These are phyloP conservation scores for Etheostoma nigrum DNA, from an alignment of 2,797 vertebrate genomes.

Conservation along the genomic window DNA sequence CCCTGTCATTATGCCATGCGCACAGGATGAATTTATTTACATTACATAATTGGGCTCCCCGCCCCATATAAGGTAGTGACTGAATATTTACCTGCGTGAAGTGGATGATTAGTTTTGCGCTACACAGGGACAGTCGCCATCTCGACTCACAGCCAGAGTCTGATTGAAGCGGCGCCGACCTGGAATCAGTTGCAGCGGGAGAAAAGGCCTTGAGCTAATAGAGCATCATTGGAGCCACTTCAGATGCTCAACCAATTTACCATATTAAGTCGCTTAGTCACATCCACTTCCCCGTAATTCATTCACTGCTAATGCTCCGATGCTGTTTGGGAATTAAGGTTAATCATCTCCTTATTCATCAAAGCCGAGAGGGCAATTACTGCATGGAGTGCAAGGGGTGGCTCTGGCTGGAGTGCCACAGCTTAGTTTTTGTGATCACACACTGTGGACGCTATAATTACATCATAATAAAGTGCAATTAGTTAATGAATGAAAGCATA, in stretches of 20 bases:
- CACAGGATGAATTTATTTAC: conserved; percentile 49
- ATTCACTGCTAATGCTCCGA: conserved; percentile 92
- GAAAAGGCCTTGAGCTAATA: conserved; percentile 76
- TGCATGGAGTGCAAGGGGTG: conserved; percentile 84
- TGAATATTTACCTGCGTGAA: conserved; percentile 67
- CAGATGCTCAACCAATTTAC: conserved; percentile 86
- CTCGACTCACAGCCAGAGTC: conserved; percentile 57
- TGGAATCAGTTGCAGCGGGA: conserved; percentile 65
- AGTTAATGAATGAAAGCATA: conserved; percentile 84
- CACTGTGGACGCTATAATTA: conserved; percentile 85
- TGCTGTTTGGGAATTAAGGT: conserved; percentile 94
- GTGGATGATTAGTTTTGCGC: conserved; percentile 64
- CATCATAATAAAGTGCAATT: conserved; percentile 90
- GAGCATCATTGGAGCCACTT: conserved; percentile 76
- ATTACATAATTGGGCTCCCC: conserved; percentile 69
- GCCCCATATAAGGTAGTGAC: conserved; percentile 41
- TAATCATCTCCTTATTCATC: conserved; percentile 95
- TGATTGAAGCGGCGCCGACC: conserved; percentile 64
- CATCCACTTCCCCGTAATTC: conserved; percentile 90
- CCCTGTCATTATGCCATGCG: conserved; percentile 46
- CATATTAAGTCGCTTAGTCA: conserved; percentile 92
- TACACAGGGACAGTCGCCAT: conserved; percentile 48
- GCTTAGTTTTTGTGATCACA: conserved; percentile 78
- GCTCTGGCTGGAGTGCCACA: conserved; percentile 73
- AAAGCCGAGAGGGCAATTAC: conserved; percentile 91